Evolutionary conservation across 23 tunicate genomes (phyloP), one percentile per base, ranked within the genome.

Genomic region (Ciona savignyi): DNA sequence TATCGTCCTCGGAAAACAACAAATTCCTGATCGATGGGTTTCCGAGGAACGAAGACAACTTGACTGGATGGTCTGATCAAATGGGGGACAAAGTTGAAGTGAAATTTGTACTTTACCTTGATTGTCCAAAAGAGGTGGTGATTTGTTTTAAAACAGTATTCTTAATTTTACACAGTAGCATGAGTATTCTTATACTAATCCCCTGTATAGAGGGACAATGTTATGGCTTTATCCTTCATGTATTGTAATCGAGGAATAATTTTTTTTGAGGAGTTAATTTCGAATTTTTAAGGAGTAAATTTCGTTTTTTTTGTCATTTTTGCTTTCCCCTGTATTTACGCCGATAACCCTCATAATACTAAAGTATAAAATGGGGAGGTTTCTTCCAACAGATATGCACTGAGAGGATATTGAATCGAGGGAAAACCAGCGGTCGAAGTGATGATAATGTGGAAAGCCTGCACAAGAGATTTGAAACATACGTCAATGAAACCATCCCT

Each of bases 371-470:
- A n/a, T n/a, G n/a, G n/a, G n/a, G n/a, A n/a, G n/a, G n/a, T n/a
- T n/a, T n/a, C n/a, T n/a, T n/a, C n/a, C n/a, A n/a, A 32, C 66
- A 85, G 83, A 84, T 85, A 21, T 92, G 98, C 66, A 87, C 86
- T 26, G 73, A 33, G 1, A 34, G 98, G 51, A 93, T 93, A 15
- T 60, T 93, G 49, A 82, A 93, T 35, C 61, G 98, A 3, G 94
- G 80, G 0, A 71, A 93, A 74, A 86, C 98, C 29, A 86, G 95
- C 70, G 98, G 98, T 3, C 79, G 98, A 27, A 86, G 76, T 49
- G 98, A 93, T 78, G 98, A 93, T 76, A 93, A 93, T 63, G 60
- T 77, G 20, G 95, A 93, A 60, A 81, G 95, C 35, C 62, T 93
- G 98, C 66, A 87, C 27, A 93, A 93, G 74, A 78, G 98, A 26